Evolutionary conservation across 2,797 vertebrate genomes (phyloP), one percentile per base, ranked within the genome.

Genomic region (Galagoides demidoff): DNA sequence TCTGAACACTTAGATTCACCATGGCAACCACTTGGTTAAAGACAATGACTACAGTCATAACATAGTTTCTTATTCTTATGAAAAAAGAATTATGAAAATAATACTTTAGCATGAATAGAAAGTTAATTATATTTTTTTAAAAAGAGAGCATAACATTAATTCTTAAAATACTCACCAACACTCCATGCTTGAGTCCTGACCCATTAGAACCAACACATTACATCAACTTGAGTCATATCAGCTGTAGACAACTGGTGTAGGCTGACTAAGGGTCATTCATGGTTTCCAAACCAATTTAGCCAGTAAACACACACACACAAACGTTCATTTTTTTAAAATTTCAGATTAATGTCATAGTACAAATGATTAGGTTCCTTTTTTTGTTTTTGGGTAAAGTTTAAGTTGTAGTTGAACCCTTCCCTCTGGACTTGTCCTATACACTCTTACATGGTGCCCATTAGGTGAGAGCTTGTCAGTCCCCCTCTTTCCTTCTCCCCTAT

Each of bases 41-140:
- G 10, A 90, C n/a, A 55, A 88, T 71, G 61, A 59, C 14, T 64
- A n/a, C 9, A 85, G 17, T 92, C 49, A 55, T 20, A 52, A 31
- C 73, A 87, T 0, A 78, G 43, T 55, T 88, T 83, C 34, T 57
- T 57, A 59, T 39, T 85, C 39, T 86, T 89, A 17, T 34, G 55
- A 91, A 83, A 90, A 63, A 66, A 84, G 1, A 68, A 85, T 55
- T 77, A 89, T 76, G 25, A 84, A 70, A 29, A 45, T 85, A 89
- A 34, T 63, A 37, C 20, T 87, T 59, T 45, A 34, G 27, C 70
- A 59, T 5, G 25, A 89, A 93, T 37, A 37, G 31, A 82, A 89
- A 96, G 20, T 66, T 66, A 1, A n/a, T 55, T 25, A 22, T 6
- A 23, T 27, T 25, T 63, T 83, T 68, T 86, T 63, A 66, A 16